Conservation (phyloP, 2,113 vertebrate genomes). For the Benitochromis conjunctus region DNA sequence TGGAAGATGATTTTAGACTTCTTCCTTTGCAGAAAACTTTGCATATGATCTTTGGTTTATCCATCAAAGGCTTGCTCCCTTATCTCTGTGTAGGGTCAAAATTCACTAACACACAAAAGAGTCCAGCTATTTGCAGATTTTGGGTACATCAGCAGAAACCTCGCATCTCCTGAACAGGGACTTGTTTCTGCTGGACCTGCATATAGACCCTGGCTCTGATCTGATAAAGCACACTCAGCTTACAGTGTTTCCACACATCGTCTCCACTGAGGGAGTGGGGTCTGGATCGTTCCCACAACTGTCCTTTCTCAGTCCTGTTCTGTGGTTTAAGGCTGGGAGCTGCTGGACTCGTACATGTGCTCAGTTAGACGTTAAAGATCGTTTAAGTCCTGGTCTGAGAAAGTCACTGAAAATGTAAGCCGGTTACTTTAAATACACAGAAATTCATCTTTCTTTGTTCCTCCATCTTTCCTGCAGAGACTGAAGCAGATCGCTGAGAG, state of each 20-base stretch:
- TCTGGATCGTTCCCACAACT: fast-evolving
- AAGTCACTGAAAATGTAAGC: background rate
- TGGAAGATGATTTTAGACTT: fast-evolving
- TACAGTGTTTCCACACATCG: fast-evolving
- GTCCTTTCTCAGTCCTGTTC: background rate
- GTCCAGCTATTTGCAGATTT: fast-evolving
- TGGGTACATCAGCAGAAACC: fast-evolving
- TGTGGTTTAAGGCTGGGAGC: background rate
- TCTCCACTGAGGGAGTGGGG: background rate
- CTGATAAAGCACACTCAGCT: background rate
- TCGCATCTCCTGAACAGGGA: fast-evolving
- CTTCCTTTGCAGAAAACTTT: background rate
- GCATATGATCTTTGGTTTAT: fast-evolving
- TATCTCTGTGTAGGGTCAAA: background rate
- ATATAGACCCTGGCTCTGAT: fast-evolving
- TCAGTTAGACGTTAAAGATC: background rate
- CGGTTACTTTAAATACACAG: fast-evolving
- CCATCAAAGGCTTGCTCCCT: fast-evolving
- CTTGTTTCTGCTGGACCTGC: fast-evolving
- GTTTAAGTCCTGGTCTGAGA: fast-evolving
- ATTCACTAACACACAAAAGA: background rate
- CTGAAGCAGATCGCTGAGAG: background rate
- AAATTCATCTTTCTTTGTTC: fast-evolving
- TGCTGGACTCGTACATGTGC: background rate
- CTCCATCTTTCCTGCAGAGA: background rate